Evolutionary conservation across 1,140 invertebrate genomes (phyloP), one percentile per base, ranked within the genome.

Genomic region (Pararge aegeria): DNA sequence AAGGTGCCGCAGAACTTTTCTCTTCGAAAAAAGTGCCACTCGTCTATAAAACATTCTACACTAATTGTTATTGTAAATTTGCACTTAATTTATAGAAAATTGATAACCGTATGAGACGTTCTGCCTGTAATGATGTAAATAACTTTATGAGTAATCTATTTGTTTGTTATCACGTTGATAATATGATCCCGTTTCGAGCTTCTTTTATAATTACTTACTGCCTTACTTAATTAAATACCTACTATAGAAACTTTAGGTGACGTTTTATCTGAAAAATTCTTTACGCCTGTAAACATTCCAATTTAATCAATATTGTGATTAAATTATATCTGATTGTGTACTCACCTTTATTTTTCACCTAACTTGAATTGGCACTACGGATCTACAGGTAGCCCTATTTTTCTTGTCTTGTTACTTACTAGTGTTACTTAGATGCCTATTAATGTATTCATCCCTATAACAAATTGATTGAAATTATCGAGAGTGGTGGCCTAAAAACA

Each of bases 31-130:
- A 65, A 80, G 64, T 69, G 72, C 60, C 60, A 71, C 67, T 20
- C 75, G 72, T 70, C 75, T 85, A 44, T 78, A 68, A 60, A 77
- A 80, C 82, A 87, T 87, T 68, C 66, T 53, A 56, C 60, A 61
- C 46, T 58, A 54, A 62, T 40, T 38, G 27, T 57, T 37, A 50
- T 62, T 34, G 30, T 34, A 34, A 42, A 46, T 59, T 42, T 38
- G 18, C 56, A 68, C 50, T 62, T 68, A 65, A 70, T 68, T 65
- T 34, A 66, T 50, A 54, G 49, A 57, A 61, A 66, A 66, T 38
- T 70, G 70, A 78, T 75, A 75, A 78, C 55, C 44, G 46, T 49
- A 46, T 52, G 38, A 66, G 67, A 61, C 62, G 59, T 46, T 66
- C 50, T 58, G 75, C 54, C 58, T 68, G 65, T 75, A 59, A 59